phyloP scores from a whole-genome alignment of 2,113 vertebrate genomes.

The Aleadryas rufinucha region DNA sequence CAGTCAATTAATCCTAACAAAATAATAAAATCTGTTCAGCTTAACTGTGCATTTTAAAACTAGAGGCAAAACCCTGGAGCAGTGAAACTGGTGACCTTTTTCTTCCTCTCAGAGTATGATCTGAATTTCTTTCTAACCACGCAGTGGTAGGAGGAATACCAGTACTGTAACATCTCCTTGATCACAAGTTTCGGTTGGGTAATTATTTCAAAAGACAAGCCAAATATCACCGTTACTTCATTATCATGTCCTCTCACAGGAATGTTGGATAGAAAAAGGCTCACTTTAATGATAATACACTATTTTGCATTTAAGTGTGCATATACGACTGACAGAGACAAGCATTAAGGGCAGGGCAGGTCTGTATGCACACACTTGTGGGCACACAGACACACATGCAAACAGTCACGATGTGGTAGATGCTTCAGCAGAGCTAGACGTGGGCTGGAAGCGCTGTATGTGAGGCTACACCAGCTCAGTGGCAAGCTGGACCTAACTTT shows the following conservation, averaged over 20 bases:
- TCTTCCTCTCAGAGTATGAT: not conserved
- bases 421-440: not conserved
- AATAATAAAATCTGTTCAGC: not conserved
- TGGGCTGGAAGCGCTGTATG: not conserved
- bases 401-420: not conserved
- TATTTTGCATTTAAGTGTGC: not conserved
- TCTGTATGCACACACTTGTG: not conserved
- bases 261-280: not conserved
- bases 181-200: fast-evolving
- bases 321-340: no score
- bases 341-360: not conserved
- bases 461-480: not conserved
- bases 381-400: not conserved
- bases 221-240: not conserved
- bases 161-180: not conserved
- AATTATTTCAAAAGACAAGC: not conserved
- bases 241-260: not conserved
- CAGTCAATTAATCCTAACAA: not conserved
- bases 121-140: not conserved
- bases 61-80: not conserved
- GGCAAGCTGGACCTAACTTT: not conserved
- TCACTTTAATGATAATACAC: not conserved
- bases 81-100: not conserved
- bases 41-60: not conserved
- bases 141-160: not conserved